A percentile compares a stretch with the other conserved stretches of the same genome.
Conservation (phyloP, 1,140 invertebrate genomes). For the Neoseiulus cucumeris region DNA sequence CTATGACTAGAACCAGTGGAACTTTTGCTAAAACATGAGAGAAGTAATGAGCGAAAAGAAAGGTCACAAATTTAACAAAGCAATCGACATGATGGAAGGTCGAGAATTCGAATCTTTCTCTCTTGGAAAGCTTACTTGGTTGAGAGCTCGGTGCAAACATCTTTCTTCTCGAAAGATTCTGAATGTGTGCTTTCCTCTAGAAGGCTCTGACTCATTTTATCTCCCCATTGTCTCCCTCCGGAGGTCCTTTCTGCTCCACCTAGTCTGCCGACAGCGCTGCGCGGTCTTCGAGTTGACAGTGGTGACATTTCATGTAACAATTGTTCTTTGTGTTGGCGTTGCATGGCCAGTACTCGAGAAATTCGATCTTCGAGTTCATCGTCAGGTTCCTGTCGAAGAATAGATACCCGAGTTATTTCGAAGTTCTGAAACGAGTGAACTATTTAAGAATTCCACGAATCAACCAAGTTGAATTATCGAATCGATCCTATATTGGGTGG, state of each 20-base stretch:
- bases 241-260: neutral
- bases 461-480: no score
- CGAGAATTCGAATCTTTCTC: no score
- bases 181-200: slow-evolving; percentile 4
- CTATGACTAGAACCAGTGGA: neutral
- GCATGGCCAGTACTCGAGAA: slow-evolving; percentile 60
- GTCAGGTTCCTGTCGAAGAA: slow-evolving; percentile 33
- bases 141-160: neutral
- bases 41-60: no score
- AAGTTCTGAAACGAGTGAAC: no score
- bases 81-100: no score
- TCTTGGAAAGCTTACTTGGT: no score
- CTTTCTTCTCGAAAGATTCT: slow-evolving; percentile 2
- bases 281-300: slow-evolving; percentile 2
- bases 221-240: neutral
- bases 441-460: no score
- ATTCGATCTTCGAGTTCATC: slow-evolving; percentile 67
- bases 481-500: no score
- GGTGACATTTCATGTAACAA: slow-evolving; percentile 21
- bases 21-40: neutral
- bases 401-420: neutral
- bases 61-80: no score
- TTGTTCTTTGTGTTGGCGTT: slow-evolving; percentile 57
- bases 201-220: slow-evolving; percentile 9
- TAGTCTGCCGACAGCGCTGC: neutral